Evolutionary conservation across 2,113 vertebrate genomes (phyloP).

Genomic region (Lophochroa leadbeateri): DNA sequence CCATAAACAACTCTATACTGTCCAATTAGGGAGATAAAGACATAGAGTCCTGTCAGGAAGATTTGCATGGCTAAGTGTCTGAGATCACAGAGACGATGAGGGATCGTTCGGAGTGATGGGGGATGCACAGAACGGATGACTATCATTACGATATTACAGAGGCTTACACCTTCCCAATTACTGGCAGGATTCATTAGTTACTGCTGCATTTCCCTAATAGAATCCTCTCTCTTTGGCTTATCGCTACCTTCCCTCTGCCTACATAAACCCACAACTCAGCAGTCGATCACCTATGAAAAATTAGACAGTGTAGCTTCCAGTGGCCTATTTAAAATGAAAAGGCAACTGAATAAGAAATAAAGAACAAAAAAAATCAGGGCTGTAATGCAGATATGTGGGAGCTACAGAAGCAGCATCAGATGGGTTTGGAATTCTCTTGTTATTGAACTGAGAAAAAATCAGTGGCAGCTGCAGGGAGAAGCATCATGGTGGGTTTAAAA

Average conservation of each 20-base stretch:
- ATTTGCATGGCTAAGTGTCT: constrained; percentile 98
- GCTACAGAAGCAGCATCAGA: neutral
- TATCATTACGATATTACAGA: constrained; percentile 93
- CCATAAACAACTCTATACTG: constrained; percentile 98
- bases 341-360: constrained; percentile 48
- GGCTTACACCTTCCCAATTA: constrained; percentile 96
- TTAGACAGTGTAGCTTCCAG: constrained; percentile 60
- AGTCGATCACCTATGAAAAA: constrained; percentile 81
- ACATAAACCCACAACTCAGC: constrained; percentile 76
- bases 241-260: constrained; percentile 83
- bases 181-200: constrained; percentile 98
- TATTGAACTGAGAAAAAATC: constrained; percentile 22
- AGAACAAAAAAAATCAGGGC: neutral
- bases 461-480: constrained; percentile 14
- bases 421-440: constrained; percentile 19
- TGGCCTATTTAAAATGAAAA: constrained; percentile 75
- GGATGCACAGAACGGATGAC: constrained; percentile 89
- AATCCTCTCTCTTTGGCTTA: constrained; percentile 76
- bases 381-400: constrained; percentile 4
- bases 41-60: constrained; percentile 93
- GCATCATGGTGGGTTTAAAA: constrained; percentile 7
- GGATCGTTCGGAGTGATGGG: constrained; percentile 82
- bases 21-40: constrained; percentile 99
- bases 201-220: constrained; percentile 83
- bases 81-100: constrained; percentile 90